Conservation (phyloP, 2,113 vertebrate species). For the Fukomys damarensis region DNA sequence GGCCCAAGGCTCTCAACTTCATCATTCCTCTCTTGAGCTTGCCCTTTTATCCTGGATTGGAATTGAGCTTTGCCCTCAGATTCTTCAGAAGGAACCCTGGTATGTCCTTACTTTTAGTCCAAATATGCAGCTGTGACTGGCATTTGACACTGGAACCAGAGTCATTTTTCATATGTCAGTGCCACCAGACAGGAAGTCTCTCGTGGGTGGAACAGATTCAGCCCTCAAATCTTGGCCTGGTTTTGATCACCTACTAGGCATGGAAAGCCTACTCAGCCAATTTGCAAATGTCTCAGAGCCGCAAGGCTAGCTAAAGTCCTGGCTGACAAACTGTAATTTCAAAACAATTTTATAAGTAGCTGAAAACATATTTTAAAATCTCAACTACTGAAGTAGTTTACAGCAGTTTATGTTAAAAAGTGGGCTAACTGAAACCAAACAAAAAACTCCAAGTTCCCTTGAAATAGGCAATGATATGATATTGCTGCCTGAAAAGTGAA, state of each 20-base stretch:
- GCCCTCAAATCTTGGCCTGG: background rate
- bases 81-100: background rate
- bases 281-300: conserved; percentile 15
- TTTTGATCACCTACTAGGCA: background rate
- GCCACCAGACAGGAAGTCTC: background rate
- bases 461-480: background rate
- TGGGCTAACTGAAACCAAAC: conserved; percentile 13
- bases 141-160: background rate
- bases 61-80: background rate
- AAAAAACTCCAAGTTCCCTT: background rate
- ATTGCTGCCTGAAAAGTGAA: background rate
- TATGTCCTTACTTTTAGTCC: background rate
- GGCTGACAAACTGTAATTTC: conserved; percentile 54
- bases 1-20: background rate
- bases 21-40: background rate
- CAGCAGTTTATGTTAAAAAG: conserved; percentile 33
- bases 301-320: background rate
- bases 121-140: background rate
- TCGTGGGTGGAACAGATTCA: background rate
- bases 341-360: conserved; percentile 15
- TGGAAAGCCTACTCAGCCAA: background rate
- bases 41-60: background rate
- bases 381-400: conserved; percentile 32
- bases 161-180: background rate
- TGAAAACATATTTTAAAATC: conserved; percentile 33